Base-by-base conservation (phyloP, 2,888 invertebrate species). In the Ctena decussata region DNA sequence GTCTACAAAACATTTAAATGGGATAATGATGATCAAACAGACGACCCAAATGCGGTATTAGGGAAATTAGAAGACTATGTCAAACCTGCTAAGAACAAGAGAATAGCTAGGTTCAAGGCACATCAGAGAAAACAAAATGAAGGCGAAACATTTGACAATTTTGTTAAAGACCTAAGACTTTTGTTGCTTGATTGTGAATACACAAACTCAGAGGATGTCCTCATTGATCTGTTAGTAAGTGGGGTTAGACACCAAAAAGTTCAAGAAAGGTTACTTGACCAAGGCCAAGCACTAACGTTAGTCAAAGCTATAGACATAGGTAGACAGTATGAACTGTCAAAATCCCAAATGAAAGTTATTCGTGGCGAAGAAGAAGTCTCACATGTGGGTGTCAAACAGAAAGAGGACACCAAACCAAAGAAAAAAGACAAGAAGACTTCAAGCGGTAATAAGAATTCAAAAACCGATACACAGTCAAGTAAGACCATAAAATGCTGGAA, bases 1-100 rank as follows among this genome's bases (percentile, higher is more conserved):
- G 71, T 90, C 0, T 89, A 86, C 80, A 88, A 90, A 82, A 90
- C 90, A 0, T 78, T 89, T 24, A 39, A 39, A 24, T 89, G 77
- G 72, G 84, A 27, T 0, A n/a, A n/a, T n/a, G 85, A 77, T 6
- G 85, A 73, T 2, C 24, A 71, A 15, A 44, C 85, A 71, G 80
- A 89, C 35, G 77, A 86, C 18, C 85, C 83, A 15, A 74, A 71
- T 2, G 60, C 18, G 32, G 70, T 89, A 6, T 44, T 88, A 15
- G 65, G 78, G 35, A 88, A 90, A 60, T 60, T 88, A 11, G 78
- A 86, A 44, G 60, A 71, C 0, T n/a, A 71, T 41, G 57, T 53
- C 18, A 39, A 84, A 0, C 88, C 87, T 21, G 49, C 75, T 12
- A 79, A 82, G 73, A 89, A 90, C 76, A 90, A 90, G 77, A 71